These are phyloP conservation scores for Oscheius sp. DNA, from an alignment of 1,140 invertebrate genomes.

Conservation along the genomic window DNA sequence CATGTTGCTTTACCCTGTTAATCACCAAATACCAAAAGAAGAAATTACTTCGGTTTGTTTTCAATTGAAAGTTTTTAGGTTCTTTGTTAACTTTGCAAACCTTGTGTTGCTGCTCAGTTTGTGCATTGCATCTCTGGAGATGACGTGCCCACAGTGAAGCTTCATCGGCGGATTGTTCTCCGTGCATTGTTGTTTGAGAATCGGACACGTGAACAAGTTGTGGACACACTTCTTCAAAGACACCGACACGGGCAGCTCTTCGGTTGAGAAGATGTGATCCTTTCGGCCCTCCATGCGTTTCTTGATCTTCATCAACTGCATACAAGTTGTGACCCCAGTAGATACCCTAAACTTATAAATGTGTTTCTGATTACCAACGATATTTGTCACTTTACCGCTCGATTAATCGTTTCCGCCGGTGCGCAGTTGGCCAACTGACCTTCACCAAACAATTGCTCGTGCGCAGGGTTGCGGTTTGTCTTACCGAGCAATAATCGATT, in stretches of 20 bases:
- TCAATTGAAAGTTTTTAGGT: background rate
- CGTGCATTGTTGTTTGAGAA: constrained; percentile 88
- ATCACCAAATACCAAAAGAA: too few species aligned
- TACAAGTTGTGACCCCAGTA: background rate
- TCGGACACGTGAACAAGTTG: constrained; percentile 95
- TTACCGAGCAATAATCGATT: background rate
- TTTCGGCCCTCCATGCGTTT: background rate
- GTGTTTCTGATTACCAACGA: too few species aligned
- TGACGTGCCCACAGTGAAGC: constrained; percentile 92
- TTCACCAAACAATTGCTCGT: constrained; percentile 1
- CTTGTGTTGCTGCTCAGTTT: constrained; percentile 72
- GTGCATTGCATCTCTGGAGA: constrained; percentile 88
- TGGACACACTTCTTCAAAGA: constrained; percentile 67
- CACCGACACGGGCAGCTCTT: constrained; percentile 15
- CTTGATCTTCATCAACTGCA: background rate
- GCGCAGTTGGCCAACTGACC: background rate
- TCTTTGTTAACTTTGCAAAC: constrained; percentile 3
- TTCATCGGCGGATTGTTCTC: constrained; percentile 94
- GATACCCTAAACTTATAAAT: background rate
- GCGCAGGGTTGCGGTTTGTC: constrained; percentile 6
- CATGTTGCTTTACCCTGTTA: background rate
- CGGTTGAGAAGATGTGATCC: constrained; percentile 3
- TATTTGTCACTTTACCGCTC: too few species aligned
- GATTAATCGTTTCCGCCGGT: background rate
- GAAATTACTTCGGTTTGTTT: too few species aligned